A percentile compares a stretch with the other conserved stretches of the same genome.
Conservation (phyloP, 2,113 vertebrate species). For the Dissostichus mawsoni region DNA sequence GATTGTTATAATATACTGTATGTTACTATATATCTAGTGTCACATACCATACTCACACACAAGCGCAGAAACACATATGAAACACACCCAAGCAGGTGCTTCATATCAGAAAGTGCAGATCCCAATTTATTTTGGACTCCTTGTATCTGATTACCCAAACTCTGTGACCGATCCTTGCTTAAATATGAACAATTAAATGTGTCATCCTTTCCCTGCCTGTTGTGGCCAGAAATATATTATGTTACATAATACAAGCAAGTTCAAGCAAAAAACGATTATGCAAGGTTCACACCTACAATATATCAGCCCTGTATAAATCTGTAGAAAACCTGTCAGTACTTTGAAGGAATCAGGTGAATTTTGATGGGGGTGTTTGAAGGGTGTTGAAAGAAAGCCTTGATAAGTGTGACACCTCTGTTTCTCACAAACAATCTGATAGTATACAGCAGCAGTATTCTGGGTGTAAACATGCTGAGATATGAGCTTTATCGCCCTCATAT, state of each 20-base stretch:
- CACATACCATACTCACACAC: neutral
- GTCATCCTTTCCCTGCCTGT: neutral
- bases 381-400: neutral
- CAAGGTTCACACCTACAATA: neutral
- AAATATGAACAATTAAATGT: conserved; percentile 19
- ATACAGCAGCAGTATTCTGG: conserved; percentile 53
- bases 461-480: conserved; percentile 79
- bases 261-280: too few relatives aligned
- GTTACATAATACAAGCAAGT: conserved; percentile 10
- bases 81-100: conserved; percentile 27
- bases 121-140: neutral
- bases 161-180: neutral
- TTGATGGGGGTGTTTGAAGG: neutral
- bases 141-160: conserved; percentile 44
- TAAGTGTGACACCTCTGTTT: conserved; percentile 45
- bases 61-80: neutral
- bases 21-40: conserved; percentile 8
- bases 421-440: conserved; percentile 59
- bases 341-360: neutral
- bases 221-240: neutral
- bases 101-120: conserved; percentile 10
- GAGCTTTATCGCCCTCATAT: conserved; percentile 76
- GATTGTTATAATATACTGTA: conserved; percentile 5
- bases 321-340: neutral
- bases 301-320: neutral